Conservation (phyloP, 2,113 vertebrate genomes). For the Butorides virescens region DNA sequence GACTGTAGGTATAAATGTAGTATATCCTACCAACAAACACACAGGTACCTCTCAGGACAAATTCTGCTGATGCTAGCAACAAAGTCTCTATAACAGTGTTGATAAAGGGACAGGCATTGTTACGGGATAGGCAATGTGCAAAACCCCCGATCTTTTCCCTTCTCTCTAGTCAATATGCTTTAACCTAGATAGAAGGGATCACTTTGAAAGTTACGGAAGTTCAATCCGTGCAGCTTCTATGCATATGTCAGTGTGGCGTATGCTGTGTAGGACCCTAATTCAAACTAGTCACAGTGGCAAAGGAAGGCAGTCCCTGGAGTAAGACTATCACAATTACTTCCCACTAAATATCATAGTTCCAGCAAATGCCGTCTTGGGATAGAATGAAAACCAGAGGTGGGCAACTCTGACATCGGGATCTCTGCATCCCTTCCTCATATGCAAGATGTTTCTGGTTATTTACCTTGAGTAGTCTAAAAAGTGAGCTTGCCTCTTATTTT, state of each 20-base stretch:
- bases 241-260: no score
- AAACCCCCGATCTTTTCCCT: not conserved
- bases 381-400: not conserved
- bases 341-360: not conserved
- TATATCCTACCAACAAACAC: not conserved
- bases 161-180: not conserved
- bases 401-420: accelerated
- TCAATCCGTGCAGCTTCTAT: not conserved
- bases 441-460: not conserved
- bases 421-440: not conserved
- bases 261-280: not conserved
- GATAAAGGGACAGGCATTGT: not conserved
- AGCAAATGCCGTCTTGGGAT: not conserved
- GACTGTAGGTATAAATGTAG: not conserved
- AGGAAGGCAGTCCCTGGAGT: not conserved
- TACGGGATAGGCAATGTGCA: not conserved
- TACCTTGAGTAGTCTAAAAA: not conserved
- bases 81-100: not conserved
- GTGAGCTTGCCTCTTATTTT: not conserved
- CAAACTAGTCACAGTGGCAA: not conserved
- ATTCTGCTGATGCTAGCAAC: not conserved
- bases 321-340: not conserved
- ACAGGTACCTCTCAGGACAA: not conserved
- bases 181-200: not conserved
- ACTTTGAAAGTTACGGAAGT: not conserved